Base-by-base conservation (phyloP, 2,888 invertebrate species). In the Chelonus formosanus region DNA sequence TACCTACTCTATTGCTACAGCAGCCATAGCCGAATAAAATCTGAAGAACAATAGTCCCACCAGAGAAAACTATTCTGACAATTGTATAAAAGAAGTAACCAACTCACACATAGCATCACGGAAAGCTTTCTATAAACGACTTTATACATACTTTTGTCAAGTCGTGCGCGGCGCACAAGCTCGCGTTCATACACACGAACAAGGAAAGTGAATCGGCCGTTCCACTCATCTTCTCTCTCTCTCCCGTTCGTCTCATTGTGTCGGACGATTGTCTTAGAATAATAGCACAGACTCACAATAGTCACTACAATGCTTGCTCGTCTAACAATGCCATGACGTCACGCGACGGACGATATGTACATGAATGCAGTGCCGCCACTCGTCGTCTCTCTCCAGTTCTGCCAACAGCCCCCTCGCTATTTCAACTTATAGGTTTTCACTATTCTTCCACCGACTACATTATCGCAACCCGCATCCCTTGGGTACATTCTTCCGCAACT, bases 281-380 rank as follows among this genome's bases (percentile, higher is more conserved):
- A 84, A 84, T 84, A 83, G 83, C 82, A 80, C 79, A 80, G 84
- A 82, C 83, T 83, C 83, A 84, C 84, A 84, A 84, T 83, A 84
- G 84, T 84, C 82, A 84, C 80, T 84, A 84, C 84, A 84, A 84
- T 84, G 84, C 84, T 84, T 80, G 82, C 84, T 83, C 83, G 81
- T 84, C 83, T 83, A 84, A 84, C 84, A 84, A 84, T 84, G 83
- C 82, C 78, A 78, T 82, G 82, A 82, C 82, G 82, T 81, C 82
- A 82, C 80, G 78, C 78, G 77, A 70, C 69, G 69, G 63, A 65
- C 67, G 63, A 55, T 40, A 40, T 79, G 77, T 80, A 78, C 77
- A 80, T 80, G 81, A 79, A 80, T 80, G 34, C 48, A 48, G 48
- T 20, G 48, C 48, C 48, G 31, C 48, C 20, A n/a, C 31, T 48